These are phyloP conservation scores for Chrysomela aeneicollis DNA, from an alignment of 2,888 invertebrate genomes.

Conservation along the genomic window DNA sequence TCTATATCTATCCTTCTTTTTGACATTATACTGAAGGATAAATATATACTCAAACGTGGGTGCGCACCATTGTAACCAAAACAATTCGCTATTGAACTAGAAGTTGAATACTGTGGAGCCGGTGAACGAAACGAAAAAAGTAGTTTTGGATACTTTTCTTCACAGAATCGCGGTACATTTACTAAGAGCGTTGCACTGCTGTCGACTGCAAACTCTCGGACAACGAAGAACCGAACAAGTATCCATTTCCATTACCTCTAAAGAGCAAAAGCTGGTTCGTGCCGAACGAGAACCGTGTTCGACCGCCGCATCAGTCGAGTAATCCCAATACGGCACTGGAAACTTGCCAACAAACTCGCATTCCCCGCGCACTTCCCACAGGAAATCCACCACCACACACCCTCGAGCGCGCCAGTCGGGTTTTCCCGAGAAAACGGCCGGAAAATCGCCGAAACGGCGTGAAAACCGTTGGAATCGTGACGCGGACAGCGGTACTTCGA, in stretches of 20 bases:
- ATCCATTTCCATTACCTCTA: conserved; percentile 38
- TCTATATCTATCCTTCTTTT: no score
- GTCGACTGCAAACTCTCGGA: neutral
- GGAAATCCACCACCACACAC: conserved; percentile 10
- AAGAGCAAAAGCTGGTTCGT: conserved; percentile 44
- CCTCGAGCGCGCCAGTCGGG: neutral
- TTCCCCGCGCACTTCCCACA: conserved; percentile 6
- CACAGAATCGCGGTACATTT: no score
- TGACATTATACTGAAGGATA: no score
- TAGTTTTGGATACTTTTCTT: no score
- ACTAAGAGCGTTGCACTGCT: no score
- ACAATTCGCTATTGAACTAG: no score
- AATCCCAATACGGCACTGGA: conserved; percentile 29
- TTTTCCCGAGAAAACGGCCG: neutral
- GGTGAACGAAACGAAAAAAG: no score
- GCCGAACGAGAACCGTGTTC: conserved; percentile 46
- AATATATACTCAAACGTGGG: no score
- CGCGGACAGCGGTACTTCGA: conserved; percentile 39
- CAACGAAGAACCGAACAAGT: neutral
- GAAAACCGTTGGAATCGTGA: conserved; percentile 36
- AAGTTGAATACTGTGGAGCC: no score
- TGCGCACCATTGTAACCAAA: no score
- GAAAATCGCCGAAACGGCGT: conserved; percentile 11
- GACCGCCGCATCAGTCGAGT: conserved; percentile 48
- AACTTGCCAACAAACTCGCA: conserved; percentile 19